Evolutionary conservation across 35 echinoderm and acorn worm genomes (phyloP), one percentile per base, ranked within the genome.

Genomic region (Patiria miniata): DNA sequence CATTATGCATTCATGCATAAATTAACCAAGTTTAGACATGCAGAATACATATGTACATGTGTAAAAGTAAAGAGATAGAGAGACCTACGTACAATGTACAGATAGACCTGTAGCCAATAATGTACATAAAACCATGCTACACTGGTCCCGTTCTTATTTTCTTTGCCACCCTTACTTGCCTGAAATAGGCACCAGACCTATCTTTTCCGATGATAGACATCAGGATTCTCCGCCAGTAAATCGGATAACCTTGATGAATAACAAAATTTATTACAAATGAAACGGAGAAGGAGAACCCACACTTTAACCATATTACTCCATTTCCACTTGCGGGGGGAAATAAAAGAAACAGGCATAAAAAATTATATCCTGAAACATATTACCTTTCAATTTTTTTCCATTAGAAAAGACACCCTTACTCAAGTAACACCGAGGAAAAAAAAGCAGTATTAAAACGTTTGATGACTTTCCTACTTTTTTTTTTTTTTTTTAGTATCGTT

Each of bases 351-450:
- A 73, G 10, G 7, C 19, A 30, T 7, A 32, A 73, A 73, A 28
- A 28, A 73, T 73, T 22, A 28, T 73, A 73, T 73, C 65, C 65
- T 14, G 29, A 26, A 47, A 3, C 65, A 73, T 26, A 73, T 73
- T 30, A 73, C 26, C 1, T 73, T 73, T 73, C 65, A 73, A 14
- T 73, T 73, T 61, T 73, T 73, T 55, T 60, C 28, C 57, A 60
- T 60, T 60, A 60, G 28, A 60, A 60, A 60, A 26, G 57, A 60
- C 17, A 60, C 57, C 30, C 65, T 30, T 12, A 28, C 65, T 28
- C 34, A 34, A 73, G 19, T 30, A 47, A 47, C 42, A 47, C 42
- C 12, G 12, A 47, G 42, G 42, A 12, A 12, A 12, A 12, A n/a
- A 12, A 12, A 12, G 42, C 4, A 47, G 4, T 6, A 47, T 47